These are phyloP conservation scores for Silvanus unidentatus DNA, from an alignment of 2,888 invertebrate genomes.

Conservation along the genomic window DNA sequence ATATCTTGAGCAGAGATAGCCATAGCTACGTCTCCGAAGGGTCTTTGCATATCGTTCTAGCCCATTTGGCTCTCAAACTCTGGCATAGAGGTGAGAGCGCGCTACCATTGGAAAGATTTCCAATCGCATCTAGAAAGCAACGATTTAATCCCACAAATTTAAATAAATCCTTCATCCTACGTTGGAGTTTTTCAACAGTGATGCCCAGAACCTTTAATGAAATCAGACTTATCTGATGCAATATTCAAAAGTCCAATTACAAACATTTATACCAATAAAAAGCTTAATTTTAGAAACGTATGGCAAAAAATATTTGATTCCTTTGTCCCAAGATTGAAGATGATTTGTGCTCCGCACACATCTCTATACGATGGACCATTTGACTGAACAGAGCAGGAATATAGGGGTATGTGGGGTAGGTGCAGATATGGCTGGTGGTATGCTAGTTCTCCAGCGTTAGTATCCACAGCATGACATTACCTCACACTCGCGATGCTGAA, in stretches of 20 bases:
- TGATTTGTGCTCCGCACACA: constrained; percentile 3
- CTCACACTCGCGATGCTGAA: constrained; percentile 8
- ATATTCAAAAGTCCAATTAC: no score
- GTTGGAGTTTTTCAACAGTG: no score
- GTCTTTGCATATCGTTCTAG: constrained; percentile 37
- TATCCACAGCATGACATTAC: constrained; percentile 9
- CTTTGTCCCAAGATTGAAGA: no score
- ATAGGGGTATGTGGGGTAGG: constrained; percentile 8
- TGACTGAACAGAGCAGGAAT: constrained; percentile 5
- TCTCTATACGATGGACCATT: constrained; percentile 11
- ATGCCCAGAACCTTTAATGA: no score
- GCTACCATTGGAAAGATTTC: not conserved
- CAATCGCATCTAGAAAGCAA: no score
- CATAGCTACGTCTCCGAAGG: constrained; percentile 27
- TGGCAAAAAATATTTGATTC: no score
- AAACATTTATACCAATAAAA: no score
- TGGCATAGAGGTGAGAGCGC: constrained; percentile 22
- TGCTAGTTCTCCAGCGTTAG: constrained; percentile 10
- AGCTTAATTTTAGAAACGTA: no score
- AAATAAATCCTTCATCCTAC: no score
- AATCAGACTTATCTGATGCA: no score
- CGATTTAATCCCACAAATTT: no score
- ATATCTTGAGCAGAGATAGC: constrained; percentile 32
- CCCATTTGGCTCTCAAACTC: constrained; percentile 30
- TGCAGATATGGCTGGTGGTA: constrained; percentile 4